Evolutionary conservation across 2,797 vertebrate genomes (phyloP).

Genomic region (Oreonectes daqikongensis): DNA sequence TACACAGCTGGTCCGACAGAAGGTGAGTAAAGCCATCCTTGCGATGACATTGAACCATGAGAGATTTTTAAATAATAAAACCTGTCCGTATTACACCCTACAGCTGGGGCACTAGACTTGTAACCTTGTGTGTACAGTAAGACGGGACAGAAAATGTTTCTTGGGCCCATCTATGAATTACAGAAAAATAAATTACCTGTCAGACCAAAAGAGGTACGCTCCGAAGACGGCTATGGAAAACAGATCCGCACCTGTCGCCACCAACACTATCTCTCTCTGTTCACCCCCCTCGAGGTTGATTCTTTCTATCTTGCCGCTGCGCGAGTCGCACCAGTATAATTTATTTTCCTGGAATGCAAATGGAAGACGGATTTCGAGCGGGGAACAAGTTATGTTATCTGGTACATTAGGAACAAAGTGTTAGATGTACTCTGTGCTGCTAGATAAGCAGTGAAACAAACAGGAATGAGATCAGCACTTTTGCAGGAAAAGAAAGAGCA

Average conservation of each 20-base stretch:
- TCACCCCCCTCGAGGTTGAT: slow-evolving; percentile 85
- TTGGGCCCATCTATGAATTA: slow-evolving; percentile 72
- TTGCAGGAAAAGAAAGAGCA: slow-evolving; percentile 41
- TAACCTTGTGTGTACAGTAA: slow-evolving; percentile 72
- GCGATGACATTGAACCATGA: slow-evolving; percentile 57
- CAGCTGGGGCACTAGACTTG: background rate
- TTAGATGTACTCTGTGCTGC: background rate
- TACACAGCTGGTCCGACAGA: slow-evolving; percentile 62
- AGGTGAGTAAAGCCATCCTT: slow-evolving; percentile 62
- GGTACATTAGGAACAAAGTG: slow-evolving; percentile 51
- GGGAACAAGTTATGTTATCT: slow-evolving; percentile 17
- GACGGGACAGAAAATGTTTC: slow-evolving; percentile 62
- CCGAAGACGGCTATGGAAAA: slow-evolving; percentile 87
- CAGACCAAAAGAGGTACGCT: slow-evolving; percentile 91
- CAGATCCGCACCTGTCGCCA: slow-evolving; percentile 84
- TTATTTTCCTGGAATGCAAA: slow-evolving; percentile 86
- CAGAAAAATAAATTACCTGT: slow-evolving; percentile 90
- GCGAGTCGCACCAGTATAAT: slow-evolving; percentile 89
- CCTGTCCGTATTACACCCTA: slow-evolving; percentile 35
- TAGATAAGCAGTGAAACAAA: slow-evolving; percentile 43
- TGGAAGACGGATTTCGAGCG: slow-evolving; percentile 70
- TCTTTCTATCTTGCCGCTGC: slow-evolving; percentile 86
- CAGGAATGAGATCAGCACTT: slow-evolving; percentile 19
- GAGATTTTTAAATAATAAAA: slow-evolving; percentile 53
- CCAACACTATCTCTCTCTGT: slow-evolving; percentile 84